phyloP scores from a whole-genome alignment of 2,113 vertebrate species.

The Patagioenas fasciata region DNA sequence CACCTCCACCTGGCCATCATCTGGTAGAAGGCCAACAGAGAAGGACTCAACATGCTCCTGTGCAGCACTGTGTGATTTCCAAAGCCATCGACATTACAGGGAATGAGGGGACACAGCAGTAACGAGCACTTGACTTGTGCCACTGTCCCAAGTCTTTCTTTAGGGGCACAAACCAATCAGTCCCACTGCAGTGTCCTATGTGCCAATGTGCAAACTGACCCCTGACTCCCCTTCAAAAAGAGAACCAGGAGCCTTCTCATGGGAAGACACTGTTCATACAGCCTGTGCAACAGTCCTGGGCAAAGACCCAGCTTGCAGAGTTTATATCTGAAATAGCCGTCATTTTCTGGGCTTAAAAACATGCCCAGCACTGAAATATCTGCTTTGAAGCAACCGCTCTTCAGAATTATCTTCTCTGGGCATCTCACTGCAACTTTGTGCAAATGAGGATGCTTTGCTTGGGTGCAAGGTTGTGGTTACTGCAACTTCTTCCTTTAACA shows the following conservation, averaged over 20 bases:
- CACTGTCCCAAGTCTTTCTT: not conserved
- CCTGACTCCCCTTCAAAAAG: not conserved
- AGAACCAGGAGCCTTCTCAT: not conserved
- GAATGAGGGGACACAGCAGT: not conserved
- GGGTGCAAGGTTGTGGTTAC: not conserved
- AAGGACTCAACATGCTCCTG: not conserved
- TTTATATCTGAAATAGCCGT: not conserved
- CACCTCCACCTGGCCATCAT: not conserved
- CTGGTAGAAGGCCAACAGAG: not conserved
- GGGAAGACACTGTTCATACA: not conserved
- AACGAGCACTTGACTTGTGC: not conserved
- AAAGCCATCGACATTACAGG: not conserved
- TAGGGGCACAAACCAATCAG: not conserved
- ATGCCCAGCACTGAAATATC: not conserved
- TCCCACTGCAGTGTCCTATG: not conserved
- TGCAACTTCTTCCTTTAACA: not conserved
- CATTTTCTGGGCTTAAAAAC: slow-evolving; percentile 28
- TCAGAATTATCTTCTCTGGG: not conserved
- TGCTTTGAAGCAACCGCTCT: not conserved
- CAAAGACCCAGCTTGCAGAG: not conserved
- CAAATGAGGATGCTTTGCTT: not conserved
- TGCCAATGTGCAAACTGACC: not conserved
- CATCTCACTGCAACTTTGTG: not conserved
- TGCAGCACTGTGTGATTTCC: not conserved
- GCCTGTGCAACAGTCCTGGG: not conserved